Evolutionary conservation across 2,797 vertebrate genomes (phyloP).

Genomic region (Sus cebifrons): DNA sequence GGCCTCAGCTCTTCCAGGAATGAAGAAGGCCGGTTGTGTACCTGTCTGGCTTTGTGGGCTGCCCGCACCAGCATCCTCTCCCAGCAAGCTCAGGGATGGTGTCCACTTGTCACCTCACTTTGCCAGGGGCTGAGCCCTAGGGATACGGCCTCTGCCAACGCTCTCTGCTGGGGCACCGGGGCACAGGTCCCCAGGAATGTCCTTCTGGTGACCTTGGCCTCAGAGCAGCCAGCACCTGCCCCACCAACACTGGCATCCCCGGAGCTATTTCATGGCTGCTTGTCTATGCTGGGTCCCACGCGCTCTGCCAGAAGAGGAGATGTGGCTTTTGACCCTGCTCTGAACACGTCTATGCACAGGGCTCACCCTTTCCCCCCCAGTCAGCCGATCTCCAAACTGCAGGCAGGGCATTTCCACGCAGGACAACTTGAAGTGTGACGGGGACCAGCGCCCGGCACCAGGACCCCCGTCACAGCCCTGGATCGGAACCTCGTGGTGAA

Average conservation of each 20-base stretch:
- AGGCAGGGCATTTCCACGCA: rapidly evolving
- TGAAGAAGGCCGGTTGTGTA: rapidly evolving
- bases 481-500: background rate
- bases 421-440: background rate
- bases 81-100: no score
- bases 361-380: no score
- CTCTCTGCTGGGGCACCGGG: background rate
- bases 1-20: rapidly evolving
- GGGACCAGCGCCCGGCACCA: background rate
- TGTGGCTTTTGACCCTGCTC: rapidly evolving
- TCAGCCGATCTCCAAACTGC: background rate
- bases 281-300: rapidly evolving
- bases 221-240: background rate
- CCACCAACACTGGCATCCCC: rapidly evolving
- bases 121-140: background rate
- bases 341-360: rapidly evolving
- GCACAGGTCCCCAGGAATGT: background rate
- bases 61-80: background rate
- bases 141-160: background rate
- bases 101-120: background rate
- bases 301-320: background rate
- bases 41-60: background rate
- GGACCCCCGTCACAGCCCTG: background rate
- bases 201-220: background rate
- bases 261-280: rapidly evolving